A percentile compares a stretch with the other conserved stretches of the same genome.
These are phyloP conservation scores for Ischnus inquisitorius DNA, from an alignment of 2,888 invertebrate species.

Conservation along the genomic window DNA sequence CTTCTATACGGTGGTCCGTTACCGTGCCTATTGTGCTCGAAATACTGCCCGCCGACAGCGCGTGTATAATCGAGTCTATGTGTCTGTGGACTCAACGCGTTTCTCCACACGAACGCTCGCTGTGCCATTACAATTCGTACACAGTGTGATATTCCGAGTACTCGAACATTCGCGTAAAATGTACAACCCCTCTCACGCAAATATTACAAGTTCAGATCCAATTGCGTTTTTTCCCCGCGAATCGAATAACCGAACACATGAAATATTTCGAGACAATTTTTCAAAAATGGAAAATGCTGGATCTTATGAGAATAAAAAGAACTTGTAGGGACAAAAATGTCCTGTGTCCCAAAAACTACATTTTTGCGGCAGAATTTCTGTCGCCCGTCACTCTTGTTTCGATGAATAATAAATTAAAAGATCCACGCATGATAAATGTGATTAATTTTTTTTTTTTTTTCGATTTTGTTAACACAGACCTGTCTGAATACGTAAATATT, in stretches of 20 bases:
- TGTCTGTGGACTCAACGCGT: slow-evolving; percentile 45
- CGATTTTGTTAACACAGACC: too few species aligned
- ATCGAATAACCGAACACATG: neutral
- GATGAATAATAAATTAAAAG: neutral
- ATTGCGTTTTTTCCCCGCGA: neutral
- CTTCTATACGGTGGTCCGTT: slow-evolving; percentile 43
- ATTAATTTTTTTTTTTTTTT: neutral
- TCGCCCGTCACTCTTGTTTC: neutral
- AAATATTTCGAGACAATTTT: neutral
- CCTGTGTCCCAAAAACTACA: neutral
- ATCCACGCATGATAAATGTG: neutral
- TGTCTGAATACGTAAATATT: too few species aligned
- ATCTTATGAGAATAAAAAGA: neutral
- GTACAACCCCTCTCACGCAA: neutral
- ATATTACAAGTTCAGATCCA: neutral
- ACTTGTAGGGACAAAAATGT: neutral
- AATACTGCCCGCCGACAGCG: slow-evolving; percentile 35
- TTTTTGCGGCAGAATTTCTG: neutral
- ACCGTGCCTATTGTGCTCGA: slow-evolving; percentile 51
- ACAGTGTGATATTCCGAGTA: neutral
- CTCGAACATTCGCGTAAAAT: slow-evolving; percentile 23
- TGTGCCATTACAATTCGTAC: slow-evolving; percentile 23
- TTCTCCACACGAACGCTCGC: slow-evolving; percentile 15
- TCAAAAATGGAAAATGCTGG: neutral
- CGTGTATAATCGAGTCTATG: slow-evolving; percentile 53